Conservation (phyloP, 1,140 invertebrate genomes). For the Rhagoletis pomonella region DNA sequence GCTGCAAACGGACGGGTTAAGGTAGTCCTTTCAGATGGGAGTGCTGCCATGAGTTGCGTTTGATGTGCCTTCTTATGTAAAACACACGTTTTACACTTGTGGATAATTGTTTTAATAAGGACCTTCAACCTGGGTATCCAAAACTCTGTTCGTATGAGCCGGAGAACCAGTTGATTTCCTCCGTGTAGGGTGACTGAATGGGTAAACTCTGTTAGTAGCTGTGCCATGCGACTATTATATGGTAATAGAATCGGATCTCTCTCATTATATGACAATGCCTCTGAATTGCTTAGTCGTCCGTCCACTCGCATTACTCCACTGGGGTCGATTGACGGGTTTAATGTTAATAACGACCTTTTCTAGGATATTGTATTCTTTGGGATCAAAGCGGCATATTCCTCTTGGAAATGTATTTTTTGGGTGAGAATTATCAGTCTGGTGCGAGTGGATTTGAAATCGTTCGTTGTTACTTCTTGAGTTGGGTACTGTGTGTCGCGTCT, state of each 20-base stretch:
- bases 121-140: neutral
- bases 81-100: no score
- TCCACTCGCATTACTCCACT: neutral
- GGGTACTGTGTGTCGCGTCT: neutral
- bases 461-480: neutral
- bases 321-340: neutral
- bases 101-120: neutral
- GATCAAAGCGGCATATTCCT: neutral
- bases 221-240: no score
- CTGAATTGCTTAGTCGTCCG: no score
- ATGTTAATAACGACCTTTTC: neutral
- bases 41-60: slow-evolving; percentile 1
- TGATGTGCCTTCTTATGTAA: neutral
- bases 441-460: neutral
- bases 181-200: neutral
- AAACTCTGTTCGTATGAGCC: slow-evolving; percentile 15
- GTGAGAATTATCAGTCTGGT: neutral
- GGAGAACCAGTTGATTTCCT: slow-evolving; percentile 3
- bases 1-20: neutral
- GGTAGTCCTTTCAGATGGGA: neutral
- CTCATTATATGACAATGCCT: no score
- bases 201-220: neutral
- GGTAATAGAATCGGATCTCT: no score
- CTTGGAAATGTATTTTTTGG: neutral
- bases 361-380: neutral